These are phyloP conservation scores for Salminus brasiliensis DNA, from an alignment of 2,113 vertebrate genomes.

Conservation along the genomic window DNA sequence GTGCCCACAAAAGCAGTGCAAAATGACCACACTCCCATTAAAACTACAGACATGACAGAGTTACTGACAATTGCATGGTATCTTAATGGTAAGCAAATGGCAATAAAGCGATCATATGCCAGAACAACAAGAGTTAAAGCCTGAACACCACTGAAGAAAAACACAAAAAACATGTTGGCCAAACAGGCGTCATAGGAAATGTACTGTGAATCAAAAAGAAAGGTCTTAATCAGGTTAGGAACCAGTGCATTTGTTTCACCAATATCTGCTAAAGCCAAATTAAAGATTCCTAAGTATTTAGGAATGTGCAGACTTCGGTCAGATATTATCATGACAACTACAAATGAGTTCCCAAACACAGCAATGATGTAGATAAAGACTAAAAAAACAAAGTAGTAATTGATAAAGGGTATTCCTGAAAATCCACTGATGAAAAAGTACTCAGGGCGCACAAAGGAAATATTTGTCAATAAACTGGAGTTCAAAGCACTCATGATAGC, in stretches of 20 bases:
- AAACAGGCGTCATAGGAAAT: conserved; percentile 67
- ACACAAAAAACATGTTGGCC: conserved; percentile 70
- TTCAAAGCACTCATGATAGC: conserved; percentile 58
- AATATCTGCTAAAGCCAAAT: conserved; percentile 70
- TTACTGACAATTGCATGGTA: conserved; percentile 54
- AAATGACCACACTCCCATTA: conserved; percentile 58
- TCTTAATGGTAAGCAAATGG: conserved; percentile 68
- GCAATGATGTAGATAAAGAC: conserved; percentile 60
- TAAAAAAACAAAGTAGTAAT: conserved; percentile 12
- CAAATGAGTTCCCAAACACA: conserved; percentile 35
- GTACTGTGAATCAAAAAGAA: conserved; percentile 61
- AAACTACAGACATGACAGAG: conserved; percentile 60
- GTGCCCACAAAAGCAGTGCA: background rate
- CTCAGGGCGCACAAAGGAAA: conserved; percentile 59
- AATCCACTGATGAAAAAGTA: conserved; percentile 69
- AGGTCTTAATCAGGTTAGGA: conserved; percentile 69
- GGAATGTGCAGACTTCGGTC: conserved; percentile 60
- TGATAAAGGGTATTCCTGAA: conserved; percentile 30
- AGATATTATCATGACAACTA: conserved; percentile 9
- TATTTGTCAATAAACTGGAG: conserved; percentile 53
- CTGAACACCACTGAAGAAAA: conserved; percentile 64
- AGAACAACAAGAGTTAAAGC: conserved; percentile 57
- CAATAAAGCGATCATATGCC: conserved; percentile 70
- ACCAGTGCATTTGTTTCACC: conserved; percentile 65
- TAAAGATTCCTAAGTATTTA: conserved; percentile 73